Conservation (phyloP, 2,797 vertebrate genomes). For the Glossophaga mutica region DNA sequence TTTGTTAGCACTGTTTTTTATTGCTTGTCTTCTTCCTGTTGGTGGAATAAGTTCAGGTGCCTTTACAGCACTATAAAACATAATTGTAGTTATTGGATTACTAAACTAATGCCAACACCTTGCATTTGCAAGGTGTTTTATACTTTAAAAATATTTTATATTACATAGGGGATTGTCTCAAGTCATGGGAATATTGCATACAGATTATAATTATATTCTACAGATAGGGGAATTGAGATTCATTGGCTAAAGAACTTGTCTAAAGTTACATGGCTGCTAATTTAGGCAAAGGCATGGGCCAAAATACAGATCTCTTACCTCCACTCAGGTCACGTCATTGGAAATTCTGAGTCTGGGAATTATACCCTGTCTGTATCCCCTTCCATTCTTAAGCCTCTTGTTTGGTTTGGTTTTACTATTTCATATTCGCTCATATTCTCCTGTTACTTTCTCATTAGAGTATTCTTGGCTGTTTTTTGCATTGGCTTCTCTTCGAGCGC, state of each 20-base stretch:
- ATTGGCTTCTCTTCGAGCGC: not conserved
- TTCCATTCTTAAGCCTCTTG: not conserved
- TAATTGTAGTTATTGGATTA: not conserved
- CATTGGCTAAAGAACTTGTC: not conserved
- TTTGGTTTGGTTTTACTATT: not conserved
- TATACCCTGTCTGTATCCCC: not conserved
- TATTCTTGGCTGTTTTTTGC: not conserved
- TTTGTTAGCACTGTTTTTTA: not conserved
- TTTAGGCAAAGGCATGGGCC: not conserved
- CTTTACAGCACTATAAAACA: not conserved
- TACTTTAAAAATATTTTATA: not conserved
- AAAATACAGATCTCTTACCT: not conserved
- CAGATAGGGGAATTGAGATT: not conserved
- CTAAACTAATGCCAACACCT: not conserved
- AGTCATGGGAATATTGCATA: not conserved
- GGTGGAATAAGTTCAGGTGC: not conserved
- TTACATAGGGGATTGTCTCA: not conserved
- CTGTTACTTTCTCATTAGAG: not conserved
- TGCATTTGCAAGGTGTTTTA: not conserved
- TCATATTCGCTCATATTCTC: not conserved
- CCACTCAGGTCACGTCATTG: not conserved
- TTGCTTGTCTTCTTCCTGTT: not conserved
- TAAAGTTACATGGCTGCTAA: not conserved
- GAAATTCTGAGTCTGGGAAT: not conserved
- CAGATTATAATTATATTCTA: not conserved